Evolutionary conservation across 37 sponge, comb jelly and placozoan species (phyloP), one percentile per base, ranked within the genome.

Genomic region (Chondrosia reniformis): DNA sequence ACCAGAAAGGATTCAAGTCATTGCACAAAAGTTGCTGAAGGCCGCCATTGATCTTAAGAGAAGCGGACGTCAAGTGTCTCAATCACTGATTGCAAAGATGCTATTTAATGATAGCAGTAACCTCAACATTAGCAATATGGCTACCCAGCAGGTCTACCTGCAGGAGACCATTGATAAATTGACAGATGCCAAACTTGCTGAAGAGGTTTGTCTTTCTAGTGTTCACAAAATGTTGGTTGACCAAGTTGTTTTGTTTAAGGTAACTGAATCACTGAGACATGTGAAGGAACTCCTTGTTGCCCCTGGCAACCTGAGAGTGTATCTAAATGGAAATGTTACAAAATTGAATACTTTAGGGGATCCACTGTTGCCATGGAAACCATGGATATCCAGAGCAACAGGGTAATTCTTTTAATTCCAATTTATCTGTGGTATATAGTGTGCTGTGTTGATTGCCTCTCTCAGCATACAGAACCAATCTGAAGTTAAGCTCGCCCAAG

Each of bases 21-120:
- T 84, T 22, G 76, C 85, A 40, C 86, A 79, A 46, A 95, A 87
- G 79, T 87, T 95, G 78, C 25, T 85, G 52, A 95, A 92, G 43
- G 32, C 45, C 17, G 83, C 83, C 19, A 32, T 46, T 41, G 83
- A 81, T 5, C 3, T 76, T 27, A 82, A 75, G 64, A 33, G 76
- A 38, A 61, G 43, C 2, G 83, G 83, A 27, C 33, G 19, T 3
- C 38, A 69, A 13, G 65, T 76, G 9, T 55, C 45, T 46, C 21
- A 28, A 27, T 33, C 62, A 9, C 57, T 64, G 52, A 41, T 38
- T 21, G 52, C 43, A 32, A 32, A 24, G 1, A 13, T 64, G 38
- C 41, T 6, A 66, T 43, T 56, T 13, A 19, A 25, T 22, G 25
- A 41, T 61, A 78, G 81, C 25, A 81, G 86, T 33, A 76, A 45